These are phyloP conservation scores for Lucilia cuprina DNA, from an alignment of 1,140 invertebrate genomes.

Conservation along the genomic window DNA sequence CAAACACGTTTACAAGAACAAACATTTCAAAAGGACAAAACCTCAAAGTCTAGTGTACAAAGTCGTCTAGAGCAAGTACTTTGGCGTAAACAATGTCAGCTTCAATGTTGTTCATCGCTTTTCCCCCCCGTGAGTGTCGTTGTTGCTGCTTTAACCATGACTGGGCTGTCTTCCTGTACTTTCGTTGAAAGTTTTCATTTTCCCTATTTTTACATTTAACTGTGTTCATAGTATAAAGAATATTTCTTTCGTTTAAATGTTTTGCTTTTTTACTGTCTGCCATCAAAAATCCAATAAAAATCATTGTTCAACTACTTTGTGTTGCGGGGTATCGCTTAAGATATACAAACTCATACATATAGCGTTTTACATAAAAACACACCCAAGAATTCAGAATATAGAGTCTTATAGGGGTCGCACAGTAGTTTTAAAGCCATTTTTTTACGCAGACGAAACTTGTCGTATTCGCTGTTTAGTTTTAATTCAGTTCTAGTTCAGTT, in stretches of 20 bases:
- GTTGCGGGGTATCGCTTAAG: not conserved
- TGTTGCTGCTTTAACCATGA: not conserved
- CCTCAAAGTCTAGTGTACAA: conserved; percentile 21
- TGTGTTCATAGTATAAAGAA: not conserved
- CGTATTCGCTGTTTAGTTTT: too few species aligned
- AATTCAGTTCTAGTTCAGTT: too few species aligned
- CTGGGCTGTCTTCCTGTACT: not conserved
- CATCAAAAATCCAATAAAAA: conserved; percentile 34
- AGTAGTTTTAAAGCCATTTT: not conserved
- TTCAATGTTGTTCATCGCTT: not conserved
- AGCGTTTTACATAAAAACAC: not conserved
- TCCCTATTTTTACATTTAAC: not conserved
- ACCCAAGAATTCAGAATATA: not conserved
- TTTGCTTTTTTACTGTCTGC: not conserved
- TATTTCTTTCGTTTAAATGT: not conserved
- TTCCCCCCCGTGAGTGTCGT: not conserved
- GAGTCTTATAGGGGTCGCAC: not conserved
- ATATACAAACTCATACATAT: not conserved
- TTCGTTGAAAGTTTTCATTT: not conserved
- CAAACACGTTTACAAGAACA: not conserved
- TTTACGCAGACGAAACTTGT: too few species aligned
- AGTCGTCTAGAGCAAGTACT: not conserved
- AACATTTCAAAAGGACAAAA: conserved; percentile 17
- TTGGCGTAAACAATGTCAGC: not conserved
- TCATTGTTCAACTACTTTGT: conserved; percentile 30